phyloP scores from a whole-genome alignment of 2,113 vertebrate species.

The Genyomyrus donnyi region DNA sequence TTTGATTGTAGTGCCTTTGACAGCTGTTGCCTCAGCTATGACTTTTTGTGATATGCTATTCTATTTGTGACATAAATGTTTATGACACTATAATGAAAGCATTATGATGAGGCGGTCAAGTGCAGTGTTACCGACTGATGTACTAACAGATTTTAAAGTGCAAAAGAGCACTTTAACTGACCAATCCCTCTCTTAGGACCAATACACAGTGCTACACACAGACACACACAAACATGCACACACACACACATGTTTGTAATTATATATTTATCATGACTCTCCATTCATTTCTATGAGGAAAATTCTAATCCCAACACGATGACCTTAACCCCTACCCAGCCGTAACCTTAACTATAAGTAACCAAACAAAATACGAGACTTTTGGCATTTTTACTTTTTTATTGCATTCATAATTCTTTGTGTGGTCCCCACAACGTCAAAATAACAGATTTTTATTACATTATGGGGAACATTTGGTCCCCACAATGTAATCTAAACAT shows the following conservation, averaged over 20 bases:
- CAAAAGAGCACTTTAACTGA: neutral
- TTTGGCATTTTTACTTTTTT: neutral
- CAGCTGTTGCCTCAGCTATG: neutral
- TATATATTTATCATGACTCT: neutral
- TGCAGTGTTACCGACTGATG: neutral
- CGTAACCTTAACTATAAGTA: neutral
- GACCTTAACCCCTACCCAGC: neutral
- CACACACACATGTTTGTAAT: neutral
- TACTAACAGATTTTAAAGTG: neutral
- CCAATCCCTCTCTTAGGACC: neutral
- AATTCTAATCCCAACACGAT: neutral
- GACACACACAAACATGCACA: neutral
- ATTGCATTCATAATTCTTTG: neutral
- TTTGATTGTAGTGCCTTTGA: neutral
- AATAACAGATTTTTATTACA: neutral
- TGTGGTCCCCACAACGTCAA: neutral
- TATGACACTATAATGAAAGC: neutral
- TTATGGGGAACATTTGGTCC: neutral
- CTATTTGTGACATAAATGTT: neutral
- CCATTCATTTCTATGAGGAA: neutral
- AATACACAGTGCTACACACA: neutral
- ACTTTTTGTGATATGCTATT: neutral
- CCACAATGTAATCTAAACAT: neutral
- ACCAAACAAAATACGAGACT: neutral
- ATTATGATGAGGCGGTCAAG: neutral